A percentile compares a stretch with the other conserved stretches of the same genome.
phyloP scores from a whole-genome alignment of 2,888 invertebrate species.

The Marasmarcha lunaedactyla region DNA sequence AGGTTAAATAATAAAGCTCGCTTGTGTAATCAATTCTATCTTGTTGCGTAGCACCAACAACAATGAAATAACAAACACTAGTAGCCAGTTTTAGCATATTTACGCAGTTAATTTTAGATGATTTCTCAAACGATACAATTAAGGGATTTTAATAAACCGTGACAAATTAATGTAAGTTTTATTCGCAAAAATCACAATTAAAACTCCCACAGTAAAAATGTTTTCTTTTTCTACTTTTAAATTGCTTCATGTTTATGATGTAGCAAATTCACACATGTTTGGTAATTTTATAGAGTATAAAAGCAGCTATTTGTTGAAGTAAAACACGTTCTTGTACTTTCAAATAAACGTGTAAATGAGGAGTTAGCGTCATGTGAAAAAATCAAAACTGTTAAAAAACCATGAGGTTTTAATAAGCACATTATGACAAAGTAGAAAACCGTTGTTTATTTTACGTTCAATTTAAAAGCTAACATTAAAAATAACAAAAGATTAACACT shows the following conservation, averaged over 20 bases:
- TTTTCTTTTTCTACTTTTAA: neutral
- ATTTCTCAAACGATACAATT: neutral
- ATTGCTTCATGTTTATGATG: neutral
- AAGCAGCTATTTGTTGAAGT: neutral
- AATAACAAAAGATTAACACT: neutral
- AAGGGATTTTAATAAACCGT: neutral
- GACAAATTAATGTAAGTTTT: neutral
- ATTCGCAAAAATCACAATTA: neutral
- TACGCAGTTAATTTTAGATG: neutral
- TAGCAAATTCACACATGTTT: conserved; percentile 1
- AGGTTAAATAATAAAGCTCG: too few species aligned
- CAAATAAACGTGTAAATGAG: neutral
- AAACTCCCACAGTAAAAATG: neutral
- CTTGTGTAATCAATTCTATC: too few species aligned
- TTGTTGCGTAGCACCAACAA: too few species aligned
- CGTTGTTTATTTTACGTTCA: neutral
- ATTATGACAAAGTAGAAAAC: neutral
- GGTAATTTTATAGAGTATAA: neutral
- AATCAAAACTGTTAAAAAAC: neutral
- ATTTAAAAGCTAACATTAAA: neutral
- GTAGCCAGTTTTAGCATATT: neutral
- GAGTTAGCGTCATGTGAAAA: neutral
- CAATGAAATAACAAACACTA: too few species aligned
- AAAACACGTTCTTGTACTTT: neutral
- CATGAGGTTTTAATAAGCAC: neutral